Evolutionary conservation across 1,140 invertebrate genomes (phyloP).

Genomic region (Oryzaephilus surinamensis): DNA sequence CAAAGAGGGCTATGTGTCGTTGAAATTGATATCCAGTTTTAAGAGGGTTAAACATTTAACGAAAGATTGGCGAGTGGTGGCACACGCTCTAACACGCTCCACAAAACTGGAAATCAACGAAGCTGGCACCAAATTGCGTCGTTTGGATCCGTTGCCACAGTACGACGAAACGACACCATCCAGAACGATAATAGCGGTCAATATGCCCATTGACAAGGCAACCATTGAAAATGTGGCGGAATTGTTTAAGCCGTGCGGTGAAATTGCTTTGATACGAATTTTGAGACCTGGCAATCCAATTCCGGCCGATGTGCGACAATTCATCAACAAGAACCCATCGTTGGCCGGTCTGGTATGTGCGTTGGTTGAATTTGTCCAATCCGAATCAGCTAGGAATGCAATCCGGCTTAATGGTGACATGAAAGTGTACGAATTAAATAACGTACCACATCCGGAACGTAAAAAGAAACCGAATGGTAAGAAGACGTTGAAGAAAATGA

Average conservation of each 20-base stretch:
- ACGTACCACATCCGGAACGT: slow-evolving; percentile 45
- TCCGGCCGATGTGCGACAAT: slow-evolving; percentile 78
- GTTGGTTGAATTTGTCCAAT: slow-evolving; percentile 79
- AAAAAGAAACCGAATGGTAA: slow-evolving; percentile 36
- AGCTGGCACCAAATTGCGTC: slow-evolving; percentile 78
- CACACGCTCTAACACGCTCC: slow-evolving; percentile 67
- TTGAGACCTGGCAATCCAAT: slow-evolving; percentile 76
- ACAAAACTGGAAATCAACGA: slow-evolving; percentile 82
- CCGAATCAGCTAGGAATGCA: slow-evolving; percentile 71
- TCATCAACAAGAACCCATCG: slow-evolving; percentile 83
- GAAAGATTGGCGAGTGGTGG: slow-evolving; percentile 87
- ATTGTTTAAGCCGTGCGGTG: slow-evolving; percentile 75
- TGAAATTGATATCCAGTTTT: slow-evolving; percentile 89
- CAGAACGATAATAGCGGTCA: slow-evolving; percentile 77
- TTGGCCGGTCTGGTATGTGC: slow-evolving; percentile 74
- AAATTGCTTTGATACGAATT: slow-evolving; percentile 77
- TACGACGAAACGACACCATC: slow-evolving; percentile 87
- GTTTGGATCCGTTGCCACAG: slow-evolving; percentile 72
- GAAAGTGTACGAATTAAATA: slow-evolving; percentile 46
- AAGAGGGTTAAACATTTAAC: slow-evolving; percentile 87
- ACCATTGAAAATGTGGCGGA: slow-evolving; percentile 81
- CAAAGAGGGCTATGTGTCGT: slow-evolving; percentile 88
- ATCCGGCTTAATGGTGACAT: slow-evolving; percentile 43
- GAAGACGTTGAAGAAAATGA: slow-evolving; percentile 21
- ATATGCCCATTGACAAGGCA: slow-evolving; percentile 71